Conservation (phyloP, 2,888 invertebrate genomes). For the Camponotus fellah region DNA sequence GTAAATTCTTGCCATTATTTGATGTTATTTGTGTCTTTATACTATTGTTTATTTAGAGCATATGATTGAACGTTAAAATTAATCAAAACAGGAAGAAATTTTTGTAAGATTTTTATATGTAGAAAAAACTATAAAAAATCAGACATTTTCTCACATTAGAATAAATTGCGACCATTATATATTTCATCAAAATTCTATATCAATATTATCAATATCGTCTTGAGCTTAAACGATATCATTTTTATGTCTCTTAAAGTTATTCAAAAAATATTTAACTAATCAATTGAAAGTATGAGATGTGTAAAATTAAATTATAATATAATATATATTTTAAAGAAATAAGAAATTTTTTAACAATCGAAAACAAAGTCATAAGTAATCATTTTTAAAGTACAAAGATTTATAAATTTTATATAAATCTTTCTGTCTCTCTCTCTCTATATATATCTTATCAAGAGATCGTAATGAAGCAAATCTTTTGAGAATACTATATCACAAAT, state of each 20-base stretch:
- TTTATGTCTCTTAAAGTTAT: background rate
- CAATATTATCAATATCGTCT: background rate
- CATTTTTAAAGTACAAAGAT: background rate
- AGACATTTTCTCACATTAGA: conserved; percentile 61
- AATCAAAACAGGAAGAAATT: conserved; percentile 63
- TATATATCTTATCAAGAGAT: background rate
- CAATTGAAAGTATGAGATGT: background rate
- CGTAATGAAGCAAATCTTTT: background rate
- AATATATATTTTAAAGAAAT: background rate
- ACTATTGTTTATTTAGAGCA: conserved; percentile 40
- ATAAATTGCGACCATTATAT: conserved; percentile 57
- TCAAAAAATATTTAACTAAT: background rate
- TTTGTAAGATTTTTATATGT: conserved; percentile 47
- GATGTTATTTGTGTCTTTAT: conserved; percentile 4
- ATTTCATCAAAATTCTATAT: conserved; percentile 63
- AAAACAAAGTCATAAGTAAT: background rate
- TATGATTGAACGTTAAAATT: conserved; percentile 58
- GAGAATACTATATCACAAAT: background rate
- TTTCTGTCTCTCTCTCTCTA: background rate
- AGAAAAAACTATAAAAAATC: conserved; percentile 63
- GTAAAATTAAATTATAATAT: conserved; percentile 9
- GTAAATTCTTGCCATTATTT: background rate
- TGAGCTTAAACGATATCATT: background rate
- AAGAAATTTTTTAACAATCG: background rate
- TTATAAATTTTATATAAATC: background rate